These are phyloP conservation scores for Cheilosia vulpina DNA, from an alignment of 2,888 invertebrate species.

Conservation along the genomic window DNA sequence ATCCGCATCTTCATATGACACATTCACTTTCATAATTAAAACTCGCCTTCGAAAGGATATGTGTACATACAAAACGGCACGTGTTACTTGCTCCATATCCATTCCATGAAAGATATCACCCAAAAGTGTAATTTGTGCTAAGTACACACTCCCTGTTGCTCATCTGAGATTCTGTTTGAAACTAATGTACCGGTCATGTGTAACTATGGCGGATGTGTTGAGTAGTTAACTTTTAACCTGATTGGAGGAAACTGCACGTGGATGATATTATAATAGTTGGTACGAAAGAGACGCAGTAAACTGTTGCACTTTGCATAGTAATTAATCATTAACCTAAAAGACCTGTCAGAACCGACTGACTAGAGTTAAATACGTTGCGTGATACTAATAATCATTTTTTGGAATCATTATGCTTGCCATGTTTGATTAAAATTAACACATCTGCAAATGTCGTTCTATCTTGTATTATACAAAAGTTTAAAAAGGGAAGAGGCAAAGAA, in stretches of 20 bases:
- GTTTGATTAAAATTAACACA: too few relatives aligned
- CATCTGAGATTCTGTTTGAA: neutral
- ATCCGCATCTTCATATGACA: neutral
- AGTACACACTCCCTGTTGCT: slow-evolving; percentile 1
- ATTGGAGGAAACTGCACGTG: neutral
- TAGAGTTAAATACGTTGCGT: too few relatives aligned
- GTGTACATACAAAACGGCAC: neutral
- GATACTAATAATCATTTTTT: too few relatives aligned
- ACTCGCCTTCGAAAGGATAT: neutral
- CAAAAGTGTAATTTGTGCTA: slow-evolving; percentile 3
- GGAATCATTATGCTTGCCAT: too few relatives aligned
- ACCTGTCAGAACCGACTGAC: too few relatives aligned
- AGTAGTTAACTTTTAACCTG: neutral
- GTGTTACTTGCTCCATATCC: neutral
- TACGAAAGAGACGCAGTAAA: neutral
- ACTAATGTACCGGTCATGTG: slow-evolving; percentile 1
- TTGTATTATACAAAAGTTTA: too few relatives aligned
- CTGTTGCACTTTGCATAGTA: neutral
- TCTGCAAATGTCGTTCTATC: too few relatives aligned
- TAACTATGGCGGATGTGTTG: neutral
- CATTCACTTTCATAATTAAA: slow-evolving; percentile 1
- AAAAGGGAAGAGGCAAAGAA: too few relatives aligned
- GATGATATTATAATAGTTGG: neutral
- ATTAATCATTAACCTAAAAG: too few relatives aligned
- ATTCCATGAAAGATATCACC: neutral